Evolutionary conservation across 2,797 vertebrate species (phyloP), one percentile per base, ranked within the genome.

Genomic region (Gymnothorax reevesii): DNA sequence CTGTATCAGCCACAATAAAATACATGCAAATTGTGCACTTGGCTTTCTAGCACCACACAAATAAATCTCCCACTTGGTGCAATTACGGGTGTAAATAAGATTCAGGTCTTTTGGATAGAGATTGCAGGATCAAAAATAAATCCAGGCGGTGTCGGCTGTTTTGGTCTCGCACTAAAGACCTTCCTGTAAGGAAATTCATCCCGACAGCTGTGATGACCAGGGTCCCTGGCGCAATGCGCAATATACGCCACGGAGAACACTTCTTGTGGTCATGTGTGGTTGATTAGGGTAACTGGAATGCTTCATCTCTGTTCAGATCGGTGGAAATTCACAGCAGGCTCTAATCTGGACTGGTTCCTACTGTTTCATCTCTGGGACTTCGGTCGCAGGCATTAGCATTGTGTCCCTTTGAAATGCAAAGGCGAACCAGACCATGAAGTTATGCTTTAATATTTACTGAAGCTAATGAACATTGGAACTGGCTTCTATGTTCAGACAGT

Each of bases 321-420:
- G 25, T 75, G 33, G 1, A 75, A 10, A 75, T 75, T 27, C 20
- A 75, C 71, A 75, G 71, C 25, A 42, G 27, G 42, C 25, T 75
- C 27, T 42, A 75, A 75, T 75, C 71, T 75, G 25, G 71, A 75
- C 42, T 75, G 71, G 71, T 75, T 75, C 71, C 33, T 15, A 42
- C 15, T 13, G 71, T 75, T 75, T 12, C 13, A 5, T 42, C 71
- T 33, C 27, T 54, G 82, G 55, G 22, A 25, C 27, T 83, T 57
- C 13, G 25, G 57, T 83, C 55, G 27, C 33, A 57, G 82, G 9
- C 15, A 27, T 10, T 3, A 59, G 55, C 13, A 22, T 57, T 20
- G 71, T 25, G 20, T 57, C 54, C 25, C 52, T 82, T 55, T 82
- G 52, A 82, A 57, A 82, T 52, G 54, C 54, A 55, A 80, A 80